Conservation (phyloP, 1,140 invertebrate species). For the Eurosta solidaginis region DNA sequence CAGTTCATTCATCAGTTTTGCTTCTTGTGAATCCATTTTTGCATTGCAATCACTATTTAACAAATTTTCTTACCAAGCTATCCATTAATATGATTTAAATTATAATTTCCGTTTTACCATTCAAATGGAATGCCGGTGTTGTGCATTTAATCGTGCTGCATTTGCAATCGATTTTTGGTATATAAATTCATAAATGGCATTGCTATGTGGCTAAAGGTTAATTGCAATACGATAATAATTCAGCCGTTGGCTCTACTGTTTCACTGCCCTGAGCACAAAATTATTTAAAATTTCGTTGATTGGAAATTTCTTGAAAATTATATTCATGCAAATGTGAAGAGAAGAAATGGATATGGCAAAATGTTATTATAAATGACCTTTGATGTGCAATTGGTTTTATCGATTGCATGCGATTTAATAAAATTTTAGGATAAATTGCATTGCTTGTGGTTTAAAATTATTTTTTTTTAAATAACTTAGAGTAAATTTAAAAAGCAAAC, state of each 20-base stretch:
- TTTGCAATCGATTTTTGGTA: neutral
- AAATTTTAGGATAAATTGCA: too few species aligned
- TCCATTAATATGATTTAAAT: neutral
- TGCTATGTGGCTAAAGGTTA: neutral
- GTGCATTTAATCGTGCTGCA: neutral
- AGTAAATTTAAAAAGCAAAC: too few species aligned
- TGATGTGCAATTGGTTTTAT: too few species aligned
- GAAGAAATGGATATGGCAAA: too few species aligned
- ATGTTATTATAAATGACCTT: too few species aligned
- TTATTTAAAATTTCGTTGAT: neutral
- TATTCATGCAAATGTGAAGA: neutral
- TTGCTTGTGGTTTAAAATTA: too few species aligned
- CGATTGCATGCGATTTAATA: too few species aligned
- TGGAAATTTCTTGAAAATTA: neutral
- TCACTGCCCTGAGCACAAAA: neutral
- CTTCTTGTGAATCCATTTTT: too few species aligned
- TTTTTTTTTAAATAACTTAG: too few species aligned
- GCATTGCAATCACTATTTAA: neutral
- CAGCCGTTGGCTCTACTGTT: neutral
- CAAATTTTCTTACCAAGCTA: neutral
- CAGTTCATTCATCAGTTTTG: too few species aligned
- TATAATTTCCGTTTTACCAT: conserved; percentile 9
- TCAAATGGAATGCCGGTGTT: neutral
- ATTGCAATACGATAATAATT: neutral
- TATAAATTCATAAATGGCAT: neutral